Evolutionary conservation across 2,797 vertebrate species (phyloP), one percentile per base, ranked within the genome.

Genomic region (Pogoniulus pusillus): DNA sequence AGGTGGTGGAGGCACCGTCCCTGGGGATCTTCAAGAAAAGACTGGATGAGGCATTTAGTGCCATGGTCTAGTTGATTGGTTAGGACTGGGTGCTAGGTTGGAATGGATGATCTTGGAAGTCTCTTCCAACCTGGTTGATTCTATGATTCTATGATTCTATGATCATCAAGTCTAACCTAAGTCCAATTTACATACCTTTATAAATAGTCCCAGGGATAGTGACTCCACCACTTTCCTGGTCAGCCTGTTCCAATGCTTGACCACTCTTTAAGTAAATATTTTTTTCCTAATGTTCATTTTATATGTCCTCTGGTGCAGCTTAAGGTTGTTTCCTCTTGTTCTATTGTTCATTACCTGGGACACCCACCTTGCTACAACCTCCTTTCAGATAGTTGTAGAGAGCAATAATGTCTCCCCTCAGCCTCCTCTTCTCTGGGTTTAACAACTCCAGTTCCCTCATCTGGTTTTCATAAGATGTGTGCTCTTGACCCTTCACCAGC

Each of bases 391-490:
- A 55, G 4, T 2, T 62, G 6, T 22, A 10, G 22, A 19, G 22
- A 14, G 7, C 1, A 1, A 34, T 57, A 53, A 53, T 15, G 26
- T 53, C 51, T 27, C 10, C 18, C 1, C 27, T 15, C 7, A 65
- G 10, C 5, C 23, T 49, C 7, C 26, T 58, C 4, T 68, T 32
- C 30, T 73, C 16, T 57, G 54, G 37, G 1, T 4, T 41, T 30
- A 63, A 9, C 4, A 41, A 1, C 2, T 49, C 15, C 7, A 39
- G 13, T 1, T 62, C 13, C 35, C 22, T 34, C 29, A 51, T 27
- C 6, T 0, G 0, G 4, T 80, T 27, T 19, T 64, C 30, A 7
- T 0, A 2, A 2, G 4, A 13, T 1, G 3, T 45, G 24, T 45
- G 15, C 41, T 66, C 54, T 9, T 3, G 29, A n/a, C 12, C 12